Conservation (phyloP, 2,888 invertebrate genomes). For the Athripsodes cinereus region DNA sequence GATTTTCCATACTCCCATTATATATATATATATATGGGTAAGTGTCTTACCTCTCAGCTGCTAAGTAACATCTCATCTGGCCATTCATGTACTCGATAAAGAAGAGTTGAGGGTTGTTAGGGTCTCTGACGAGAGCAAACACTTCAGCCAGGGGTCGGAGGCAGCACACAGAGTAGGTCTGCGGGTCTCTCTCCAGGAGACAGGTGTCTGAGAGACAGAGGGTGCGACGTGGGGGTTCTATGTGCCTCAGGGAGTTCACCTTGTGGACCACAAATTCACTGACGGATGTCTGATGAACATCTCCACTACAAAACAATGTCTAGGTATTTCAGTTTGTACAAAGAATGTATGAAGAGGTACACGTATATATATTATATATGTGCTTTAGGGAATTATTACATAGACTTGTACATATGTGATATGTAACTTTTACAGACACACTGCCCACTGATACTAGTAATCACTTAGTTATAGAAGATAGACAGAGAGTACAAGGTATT, state of each 20-base stretch:
- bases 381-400: too few relatives aligned
- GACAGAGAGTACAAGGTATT: too few relatives aligned
- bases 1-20: too few relatives aligned
- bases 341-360: too few relatives aligned
- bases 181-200: conserved; percentile 92
- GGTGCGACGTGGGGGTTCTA: conserved; percentile 80
- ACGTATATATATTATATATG: too few relatives aligned
- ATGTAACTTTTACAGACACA: too few relatives aligned
- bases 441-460: too few relatives aligned
- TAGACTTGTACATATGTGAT: too few relatives aligned
- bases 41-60: conserved; percentile 91
- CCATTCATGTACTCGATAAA: conserved; percentile 92
- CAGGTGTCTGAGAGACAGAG: conserved; percentile 95
- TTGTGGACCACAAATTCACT: conserved; percentile 97
- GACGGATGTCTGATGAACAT: conserved; percentile 93
- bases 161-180: conserved; percentile 91
- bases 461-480: too few relatives aligned
- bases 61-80: conserved; percentile 78
- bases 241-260: conserved; percentile 70
- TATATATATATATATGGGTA: too few relatives aligned
- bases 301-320: conserved; percentile 58
- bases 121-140: conserved; percentile 85
- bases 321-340: not conserved
- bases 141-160: conserved; percentile 76
- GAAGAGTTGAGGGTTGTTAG: conserved; percentile 89